Evolutionary conservation across 2,888 invertebrate species (phyloP).

Genomic region (Netelia virgata): DNA sequence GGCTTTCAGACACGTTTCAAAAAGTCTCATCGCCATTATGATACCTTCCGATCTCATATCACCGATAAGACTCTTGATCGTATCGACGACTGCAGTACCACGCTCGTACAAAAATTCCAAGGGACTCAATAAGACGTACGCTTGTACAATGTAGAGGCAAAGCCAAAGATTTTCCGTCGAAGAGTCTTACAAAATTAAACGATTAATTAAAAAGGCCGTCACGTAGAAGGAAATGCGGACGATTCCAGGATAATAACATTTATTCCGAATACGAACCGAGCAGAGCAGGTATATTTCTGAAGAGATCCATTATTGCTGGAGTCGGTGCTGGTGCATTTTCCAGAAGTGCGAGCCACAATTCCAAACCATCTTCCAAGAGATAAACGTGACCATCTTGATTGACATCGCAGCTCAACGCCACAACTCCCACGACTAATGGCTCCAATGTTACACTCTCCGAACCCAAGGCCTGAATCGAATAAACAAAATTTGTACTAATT

Average conservation of each 20-base stretch:
- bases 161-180: slow-evolving; percentile 93
- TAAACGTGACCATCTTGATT: slow-evolving; percentile 94
- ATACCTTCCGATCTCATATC: slow-evolving; percentile 92
- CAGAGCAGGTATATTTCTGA: slow-evolving; percentile 91
- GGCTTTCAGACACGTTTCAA: slow-evolving; percentile 92
- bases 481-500: slow-evolving; percentile 24
- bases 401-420: slow-evolving; percentile 91
- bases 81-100: slow-evolving; percentile 89
- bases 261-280: slow-evolving; percentile 86
- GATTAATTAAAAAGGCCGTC: too few relatives aligned
- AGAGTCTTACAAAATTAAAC: slow-evolving; percentile 87
- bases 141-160: slow-evolving; percentile 93
- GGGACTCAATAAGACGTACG: slow-evolving; percentile 92
- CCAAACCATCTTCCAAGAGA: slow-evolving; percentile 95
- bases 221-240: too few relatives aligned
- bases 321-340: slow-evolving; percentile 90
- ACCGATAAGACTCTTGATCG: slow-evolving; percentile 90
- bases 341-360: slow-evolving; percentile 94
- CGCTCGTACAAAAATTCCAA: slow-evolving; percentile 91
- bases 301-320: slow-evolving; percentile 89
- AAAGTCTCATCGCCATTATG: slow-evolving; percentile 90
- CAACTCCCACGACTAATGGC: slow-evolving; percentile 88
- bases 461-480: slow-evolving; percentile 84
- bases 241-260: slow-evolving; percentile 14
- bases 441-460: slow-evolving; percentile 85